Conservation (phyloP, 2,113 vertebrate species). For the Megaleporinus macrocephalus region DNA sequence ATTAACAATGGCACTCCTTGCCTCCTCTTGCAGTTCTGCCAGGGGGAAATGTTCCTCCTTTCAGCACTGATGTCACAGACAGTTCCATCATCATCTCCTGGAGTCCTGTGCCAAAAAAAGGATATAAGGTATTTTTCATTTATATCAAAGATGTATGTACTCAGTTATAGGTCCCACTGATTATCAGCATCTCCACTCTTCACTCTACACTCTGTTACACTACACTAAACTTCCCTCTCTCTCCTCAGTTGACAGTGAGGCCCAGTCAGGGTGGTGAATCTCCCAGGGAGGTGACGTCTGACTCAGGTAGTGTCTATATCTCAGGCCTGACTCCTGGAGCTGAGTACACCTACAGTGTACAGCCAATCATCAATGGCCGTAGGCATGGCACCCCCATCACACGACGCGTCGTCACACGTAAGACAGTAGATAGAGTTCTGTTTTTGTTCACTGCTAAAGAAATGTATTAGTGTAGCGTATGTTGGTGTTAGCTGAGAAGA, state of each 20-base stretch:
- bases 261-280: constrained; percentile 95
- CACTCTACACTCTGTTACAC: neutral
- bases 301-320: constrained; percentile 89
- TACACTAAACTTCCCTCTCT: neutral
- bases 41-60: constrained; percentile 82
- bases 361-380: constrained; percentile 84
- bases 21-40: constrained; percentile 75
- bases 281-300: constrained; percentile 89
- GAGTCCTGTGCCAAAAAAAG: constrained; percentile 88
- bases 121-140: constrained; percentile 86
- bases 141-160: neutral
- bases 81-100: constrained; percentile 93
- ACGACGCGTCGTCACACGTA: constrained; percentile 88
- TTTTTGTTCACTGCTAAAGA: neutral
- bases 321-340: constrained; percentile 94
- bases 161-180: too few relatives aligned
- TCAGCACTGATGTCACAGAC: constrained; percentile 91
- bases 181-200: too few relatives aligned
- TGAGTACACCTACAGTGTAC: constrained; percentile 91
- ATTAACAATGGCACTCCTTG: neutral
- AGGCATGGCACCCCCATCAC: constrained; percentile 82
- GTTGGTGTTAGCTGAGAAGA: neutral
- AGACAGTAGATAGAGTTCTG: constrained; percentile 32
- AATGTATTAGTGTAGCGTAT: neutral
- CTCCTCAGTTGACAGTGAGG: constrained; percentile 85